Percentiles rank a stretch among this genome's conserved stretches.
Evolutionary conservation across 2,888 invertebrate genomes (phyloP).

Genomic region (Atherix ibis): DNA sequence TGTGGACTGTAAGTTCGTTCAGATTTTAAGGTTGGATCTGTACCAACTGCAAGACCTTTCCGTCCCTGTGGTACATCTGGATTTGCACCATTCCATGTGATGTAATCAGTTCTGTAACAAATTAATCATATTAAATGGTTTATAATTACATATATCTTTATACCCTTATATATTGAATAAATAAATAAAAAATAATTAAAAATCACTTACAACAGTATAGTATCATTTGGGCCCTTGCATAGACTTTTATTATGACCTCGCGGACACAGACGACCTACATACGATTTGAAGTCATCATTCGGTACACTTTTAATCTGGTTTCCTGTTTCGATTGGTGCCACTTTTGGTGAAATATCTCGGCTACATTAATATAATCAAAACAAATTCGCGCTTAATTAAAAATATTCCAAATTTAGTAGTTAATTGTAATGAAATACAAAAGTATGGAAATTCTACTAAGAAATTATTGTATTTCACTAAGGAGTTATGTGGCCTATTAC

Average conservation of each 20-base stretch:
- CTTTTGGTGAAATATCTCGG: no score
- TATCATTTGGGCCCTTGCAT: slow-evolving; percentile 66
- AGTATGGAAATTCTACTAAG: no score
- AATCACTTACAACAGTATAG: slow-evolving; percentile 56
- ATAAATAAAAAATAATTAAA: no score
- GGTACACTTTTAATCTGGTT: slow-evolving; percentile 12
- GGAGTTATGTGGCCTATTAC: no score
- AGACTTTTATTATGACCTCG: slow-evolving; percentile 54
- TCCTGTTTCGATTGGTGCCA: slow-evolving; percentile 20
- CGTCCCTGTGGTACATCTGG: slow-evolving; percentile 40
- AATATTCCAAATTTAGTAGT: no score
- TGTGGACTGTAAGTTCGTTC: slow-evolving; percentile 38
- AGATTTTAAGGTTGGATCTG: slow-evolving; percentile 33
- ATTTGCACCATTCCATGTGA: slow-evolving; percentile 72
- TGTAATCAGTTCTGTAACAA: slow-evolving; percentile 52
- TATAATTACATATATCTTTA: no score
- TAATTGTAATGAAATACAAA: no score
- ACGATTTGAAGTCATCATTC: slow-evolving; percentile 25
- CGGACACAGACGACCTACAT: slow-evolving; percentile 29
- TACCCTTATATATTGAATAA: no score
- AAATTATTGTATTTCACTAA: no score
- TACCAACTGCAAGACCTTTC: slow-evolving; percentile 37
- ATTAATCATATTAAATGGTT: background rate
- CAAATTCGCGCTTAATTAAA: no score
- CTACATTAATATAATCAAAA: no score